Evolutionary conservation across 2,888 invertebrate genomes (phyloP), one percentile per base, ranked within the genome.

Genomic region (Metellina segmentata): DNA sequence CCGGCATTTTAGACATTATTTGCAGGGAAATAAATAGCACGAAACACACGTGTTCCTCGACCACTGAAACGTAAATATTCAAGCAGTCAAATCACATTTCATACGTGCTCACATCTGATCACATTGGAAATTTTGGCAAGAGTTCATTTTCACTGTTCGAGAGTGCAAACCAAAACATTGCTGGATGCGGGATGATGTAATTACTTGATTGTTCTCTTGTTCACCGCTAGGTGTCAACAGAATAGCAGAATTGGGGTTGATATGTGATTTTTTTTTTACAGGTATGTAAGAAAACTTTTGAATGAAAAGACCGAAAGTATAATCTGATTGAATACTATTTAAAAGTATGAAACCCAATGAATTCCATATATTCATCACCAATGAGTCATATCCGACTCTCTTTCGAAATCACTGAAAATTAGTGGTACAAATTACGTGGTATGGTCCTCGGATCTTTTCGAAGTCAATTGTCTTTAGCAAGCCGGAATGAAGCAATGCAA

Each of bases 201-300:
- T 7, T 34, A 48, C 48, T 7, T 5, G 8, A 61, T 52, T 7
- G 78, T 90, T 78, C 9, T 6, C 20, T 13, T 19, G 20, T 79
- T 61, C 0, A 8, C 20, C 83, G 49, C 78, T 78, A 90, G 89
- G 53, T 70, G 86, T n/a, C 86, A 51, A 70, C 98, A 96, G 98
- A 97, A 96, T 77, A 8, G 7, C 7, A 8, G 9, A 61, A 0
- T 6, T 16, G 61, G 13, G 16, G 61, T 34, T 34, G 34, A 34
- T 34, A 2, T 34, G 34, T 2, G 34, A 34, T 34, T 2, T 34
- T 34, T 2, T 34, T 34, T 34, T 2, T 34, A 34, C 1, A 34
- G 34, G 34, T 34, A 34, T 34, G 4, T 34, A 34, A 34, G 1
- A 34, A 34, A 1, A 34, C 1, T 34, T 34, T 34, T 34, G 34